Conservation (phyloP, 2,113 vertebrate species). For the Melanerpes formicivorus region DNA sequence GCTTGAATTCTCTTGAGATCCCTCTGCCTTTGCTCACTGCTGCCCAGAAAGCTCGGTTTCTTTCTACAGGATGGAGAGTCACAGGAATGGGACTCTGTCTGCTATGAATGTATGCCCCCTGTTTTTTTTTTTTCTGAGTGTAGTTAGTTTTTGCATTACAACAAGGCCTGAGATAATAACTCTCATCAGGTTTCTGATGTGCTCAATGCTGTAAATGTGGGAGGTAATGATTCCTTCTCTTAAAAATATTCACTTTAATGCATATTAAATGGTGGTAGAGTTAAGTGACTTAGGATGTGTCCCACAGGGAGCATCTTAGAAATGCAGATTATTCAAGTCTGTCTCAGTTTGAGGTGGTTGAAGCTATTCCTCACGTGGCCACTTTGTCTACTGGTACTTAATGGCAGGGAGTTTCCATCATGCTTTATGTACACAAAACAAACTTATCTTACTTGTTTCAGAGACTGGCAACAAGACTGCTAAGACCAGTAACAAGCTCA, state of each 20-base stretch:
- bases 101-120: rapidly evolving
- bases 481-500: neutral
- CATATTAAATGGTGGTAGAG: neutral
- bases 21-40: neutral
- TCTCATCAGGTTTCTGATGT: neutral
- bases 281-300: neutral
- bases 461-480: neutral
- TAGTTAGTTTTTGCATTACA: neutral
- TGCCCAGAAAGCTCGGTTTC: neutral
- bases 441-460: neutral
- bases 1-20: neutral
- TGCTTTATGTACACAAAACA: neutral
- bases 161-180: neutral
- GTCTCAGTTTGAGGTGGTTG: neutral
- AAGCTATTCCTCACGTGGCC: neutral
- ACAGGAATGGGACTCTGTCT: neutral
- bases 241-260: neutral
- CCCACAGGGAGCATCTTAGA: neutral
- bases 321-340: neutral
- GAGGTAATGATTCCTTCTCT: neutral
- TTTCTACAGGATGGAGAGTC: rapidly evolving
- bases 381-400: neutral
- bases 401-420: neutral
- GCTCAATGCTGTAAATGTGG: neutral
- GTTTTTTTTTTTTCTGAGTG: neutral